A percentile compares a stretch with the other conserved stretches of the same genome.
phyloP scores from a whole-genome alignment of 1,140 invertebrate genomes.

The Lanistes nyassanus region DNA sequence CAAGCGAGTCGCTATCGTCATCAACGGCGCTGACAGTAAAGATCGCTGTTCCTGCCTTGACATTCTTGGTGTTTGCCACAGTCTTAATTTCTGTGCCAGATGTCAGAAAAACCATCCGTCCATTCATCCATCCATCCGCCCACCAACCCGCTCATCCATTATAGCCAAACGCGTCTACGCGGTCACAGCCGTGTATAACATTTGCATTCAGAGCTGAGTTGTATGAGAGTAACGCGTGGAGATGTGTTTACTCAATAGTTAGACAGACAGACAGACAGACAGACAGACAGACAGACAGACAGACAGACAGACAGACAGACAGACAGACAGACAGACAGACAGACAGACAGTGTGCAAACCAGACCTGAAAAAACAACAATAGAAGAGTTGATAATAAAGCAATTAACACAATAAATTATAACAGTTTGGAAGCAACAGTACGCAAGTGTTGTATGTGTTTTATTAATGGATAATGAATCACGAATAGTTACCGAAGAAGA shows the following conservation, averaged over 20 bases:
- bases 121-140: too few species aligned
- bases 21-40: slow-evolving; percentile 5
- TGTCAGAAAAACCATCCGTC: slow-evolving; percentile 33
- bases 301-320: background rate
- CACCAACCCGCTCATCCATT: slow-evolving; percentile 24
- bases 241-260: too few species aligned
- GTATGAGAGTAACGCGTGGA: background rate
- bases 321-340: slow-evolving; percentile 4
- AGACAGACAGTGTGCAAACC: background rate
- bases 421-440: too few species aligned
- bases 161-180: background rate
- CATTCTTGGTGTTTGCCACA: background rate
- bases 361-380: background rate
- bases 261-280: background rate
- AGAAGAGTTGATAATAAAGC: background rate
- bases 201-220: background rate
- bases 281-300: background rate
- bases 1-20: slow-evolving; percentile 16
- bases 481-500: too few species aligned
- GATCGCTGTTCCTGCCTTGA: slow-evolving; percentile 2
- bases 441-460: too few species aligned
- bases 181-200: background rate
- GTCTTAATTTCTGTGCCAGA: slow-evolving; percentile 41
- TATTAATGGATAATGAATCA: too few species aligned
- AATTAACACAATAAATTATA: background rate